Percentiles rank a stretch among this genome's conserved stretches.
These are phyloP conservation scores for Microdon myrmicae DNA, from an alignment of 2,888 invertebrate genomes.

Conservation along the genomic window DNA sequence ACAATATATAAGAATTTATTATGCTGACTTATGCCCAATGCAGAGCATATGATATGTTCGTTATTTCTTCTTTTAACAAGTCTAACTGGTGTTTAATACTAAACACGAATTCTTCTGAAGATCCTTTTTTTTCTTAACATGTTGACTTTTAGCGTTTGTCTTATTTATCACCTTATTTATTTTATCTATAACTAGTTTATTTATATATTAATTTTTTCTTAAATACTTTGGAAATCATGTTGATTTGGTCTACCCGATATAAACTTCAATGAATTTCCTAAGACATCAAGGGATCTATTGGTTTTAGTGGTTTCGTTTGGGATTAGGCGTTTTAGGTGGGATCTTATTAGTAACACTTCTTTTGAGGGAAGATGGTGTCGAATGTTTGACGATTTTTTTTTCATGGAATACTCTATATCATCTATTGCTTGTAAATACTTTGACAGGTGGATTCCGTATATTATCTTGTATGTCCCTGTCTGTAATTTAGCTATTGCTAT, in stretches of 20 bases:
- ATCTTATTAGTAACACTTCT: too few relatives aligned
- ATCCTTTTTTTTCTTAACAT: background rate
- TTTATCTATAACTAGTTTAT: slow-evolving; percentile 12
- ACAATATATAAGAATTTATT: slow-evolving; percentile 21
- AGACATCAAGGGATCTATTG: slow-evolving; percentile 2
- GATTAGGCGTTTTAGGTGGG: too few relatives aligned
- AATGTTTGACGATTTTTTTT: too few relatives aligned
- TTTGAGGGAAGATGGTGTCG: too few relatives aligned
- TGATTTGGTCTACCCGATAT: slow-evolving; percentile 8
- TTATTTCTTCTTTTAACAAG: slow-evolving; percentile 19
- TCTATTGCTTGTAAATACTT: too few relatives aligned
- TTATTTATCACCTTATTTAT: slow-evolving; percentile 18
- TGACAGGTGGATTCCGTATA: too few relatives aligned
- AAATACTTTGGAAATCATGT: slow-evolving; percentile 9
- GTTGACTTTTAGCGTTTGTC: background rate
- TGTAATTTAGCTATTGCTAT: too few relatives aligned
- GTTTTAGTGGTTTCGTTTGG: too few relatives aligned
- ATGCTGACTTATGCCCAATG: slow-evolving; percentile 19
- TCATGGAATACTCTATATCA: too few relatives aligned
- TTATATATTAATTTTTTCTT: slow-evolving; percentile 17
- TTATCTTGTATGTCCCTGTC: too few relatives aligned
- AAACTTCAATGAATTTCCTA: slow-evolving; percentile 10
- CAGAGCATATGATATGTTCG: slow-evolving; percentile 11
- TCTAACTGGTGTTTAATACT: slow-evolving; percentile 23
- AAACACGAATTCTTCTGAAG: background rate